phyloP scores from a whole-genome alignment of 2,888 invertebrate genomes.

The Heliconius ethilla region DNA sequence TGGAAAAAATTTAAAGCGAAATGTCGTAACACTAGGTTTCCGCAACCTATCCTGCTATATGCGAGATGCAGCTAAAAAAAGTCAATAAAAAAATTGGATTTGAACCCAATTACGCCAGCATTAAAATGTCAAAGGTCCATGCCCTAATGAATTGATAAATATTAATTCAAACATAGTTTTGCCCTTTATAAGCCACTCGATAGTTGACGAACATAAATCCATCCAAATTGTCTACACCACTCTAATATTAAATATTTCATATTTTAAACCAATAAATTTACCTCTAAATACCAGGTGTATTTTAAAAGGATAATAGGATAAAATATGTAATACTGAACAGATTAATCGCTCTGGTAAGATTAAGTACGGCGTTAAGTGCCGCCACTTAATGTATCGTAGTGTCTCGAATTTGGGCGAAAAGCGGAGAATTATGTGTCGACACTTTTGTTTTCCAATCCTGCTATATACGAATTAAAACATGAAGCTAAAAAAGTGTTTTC shows the following conservation, averaged over 20 bases:
- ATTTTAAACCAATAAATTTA: constrained; percentile 14
- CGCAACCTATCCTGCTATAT: neutral
- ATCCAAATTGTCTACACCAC: constrained; percentile 41
- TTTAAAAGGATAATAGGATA: constrained; percentile 10
- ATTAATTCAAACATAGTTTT: constrained; percentile 51
- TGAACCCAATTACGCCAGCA: constrained; percentile 29
- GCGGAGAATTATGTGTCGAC: no score
- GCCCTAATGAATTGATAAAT: constrained; percentile 47
- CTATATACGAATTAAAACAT: neutral
- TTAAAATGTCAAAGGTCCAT: constrained; percentile 36
- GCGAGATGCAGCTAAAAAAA: neutral
- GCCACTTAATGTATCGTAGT: neutral
- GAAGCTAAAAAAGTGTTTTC: neutral
- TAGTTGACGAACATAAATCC: constrained; percentile 48
- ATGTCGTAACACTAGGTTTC: no score
- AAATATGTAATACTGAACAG: neutral
- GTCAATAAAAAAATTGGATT: neutral
- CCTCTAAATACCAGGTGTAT: neutral
- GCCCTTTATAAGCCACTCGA: constrained; percentile 48
- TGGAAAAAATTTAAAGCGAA: neutral
- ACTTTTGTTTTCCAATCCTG: no score
- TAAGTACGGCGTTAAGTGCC: neutral
- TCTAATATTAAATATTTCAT: constrained; percentile 12
- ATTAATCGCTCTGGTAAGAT: neutral
- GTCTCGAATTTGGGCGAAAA: no score